Base-by-base conservation (phyloP, 2,113 vertebrate genomes). In the Phrynosoma blainvillii region DNA sequence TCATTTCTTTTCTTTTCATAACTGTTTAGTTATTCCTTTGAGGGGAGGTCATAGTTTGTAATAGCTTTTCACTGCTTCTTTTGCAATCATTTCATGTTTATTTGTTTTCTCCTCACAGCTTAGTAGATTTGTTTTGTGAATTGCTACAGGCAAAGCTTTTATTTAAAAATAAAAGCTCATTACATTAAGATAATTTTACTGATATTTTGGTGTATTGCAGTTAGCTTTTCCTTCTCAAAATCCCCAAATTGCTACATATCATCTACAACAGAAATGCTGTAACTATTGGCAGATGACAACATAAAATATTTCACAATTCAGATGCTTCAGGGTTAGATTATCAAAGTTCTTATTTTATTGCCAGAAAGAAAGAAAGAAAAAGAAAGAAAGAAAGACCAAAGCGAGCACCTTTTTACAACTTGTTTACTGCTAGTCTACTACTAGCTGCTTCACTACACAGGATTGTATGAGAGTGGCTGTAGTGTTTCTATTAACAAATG, bases 151-250 rank as follows among this genome's bases (percentile, higher is more conserved):
- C 25, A 0, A 90, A 91, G 83, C 83, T 79, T 90, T 91, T 93
- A 62, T 91, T 94, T 93, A 90, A 95, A 95, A 96, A 94, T 94
- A 93, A 89, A 92, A 92, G 92, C 92, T 94, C 95, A 95, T 95
- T 95, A 92, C 85, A 92, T 54, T 93, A 92, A 93, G 93, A 93
- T 94, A 90, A 93, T 95, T 94, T 92, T 74, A 25, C 65, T 89
- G 88, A 87, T 91, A 94, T 52, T 80, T 32, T 75, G 89, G 82
- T 23, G 1, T 75, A 74, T 81, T 36, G 36, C 68, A 90, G 8
- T 83, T 47, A 65, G 82, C 80, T 73, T 87, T 92, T 93, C 16
- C 85, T 88, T 73, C 76, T 92, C 83, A 88, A 90, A 93, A 93
- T 54, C 52, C 42, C 84, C 88, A 93, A 93, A 91, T 74, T 94